phyloP scores from a whole-genome alignment of 2,113 vertebrate genomes.

The Callithrix jacchus region DNA sequence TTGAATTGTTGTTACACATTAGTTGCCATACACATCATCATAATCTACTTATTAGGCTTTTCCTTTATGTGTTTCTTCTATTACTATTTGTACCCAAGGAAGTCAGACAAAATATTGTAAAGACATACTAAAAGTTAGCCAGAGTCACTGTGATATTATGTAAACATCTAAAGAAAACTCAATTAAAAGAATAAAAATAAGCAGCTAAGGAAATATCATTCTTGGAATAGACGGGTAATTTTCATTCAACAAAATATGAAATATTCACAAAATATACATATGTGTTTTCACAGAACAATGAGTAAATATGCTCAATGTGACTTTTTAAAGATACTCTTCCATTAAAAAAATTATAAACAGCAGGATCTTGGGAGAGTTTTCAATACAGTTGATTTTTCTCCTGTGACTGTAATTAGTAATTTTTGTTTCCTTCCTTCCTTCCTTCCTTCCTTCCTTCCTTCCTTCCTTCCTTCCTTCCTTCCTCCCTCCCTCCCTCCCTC shows the following conservation, averaged over 20 bases:
- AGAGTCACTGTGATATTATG: neutral
- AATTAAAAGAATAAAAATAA: too few relatives aligned
- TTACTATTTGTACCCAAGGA: slow-evolving; percentile 91
- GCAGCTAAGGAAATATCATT: neutral
- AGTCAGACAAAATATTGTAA: slow-evolving; percentile 47
- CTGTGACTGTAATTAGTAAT: neutral
- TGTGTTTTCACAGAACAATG: neutral
- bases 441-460: too few relatives aligned
- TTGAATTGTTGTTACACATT: slow-evolving; percentile 89
- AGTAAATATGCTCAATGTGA: neutral
- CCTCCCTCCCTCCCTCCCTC: too few relatives aligned
- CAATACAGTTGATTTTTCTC: neutral
- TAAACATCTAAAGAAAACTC: neutral
- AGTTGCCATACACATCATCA: slow-evolving; percentile 89
- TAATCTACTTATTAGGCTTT: slow-evolving; percentile 88
- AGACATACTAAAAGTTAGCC: neutral
- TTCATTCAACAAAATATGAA: neutral
- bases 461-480: too few relatives aligned
- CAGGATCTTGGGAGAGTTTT: neutral
- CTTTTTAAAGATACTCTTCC: neutral
- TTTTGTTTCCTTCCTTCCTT: too few relatives aligned
- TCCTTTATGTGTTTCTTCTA: slow-evolving; percentile 95
- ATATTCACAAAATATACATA: neutral
- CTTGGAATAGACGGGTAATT: neutral
- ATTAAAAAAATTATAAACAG: neutral